Conservation (phyloP, 2,797 vertebrate genomes). For the Helicolenus hilgendorfi region DNA sequence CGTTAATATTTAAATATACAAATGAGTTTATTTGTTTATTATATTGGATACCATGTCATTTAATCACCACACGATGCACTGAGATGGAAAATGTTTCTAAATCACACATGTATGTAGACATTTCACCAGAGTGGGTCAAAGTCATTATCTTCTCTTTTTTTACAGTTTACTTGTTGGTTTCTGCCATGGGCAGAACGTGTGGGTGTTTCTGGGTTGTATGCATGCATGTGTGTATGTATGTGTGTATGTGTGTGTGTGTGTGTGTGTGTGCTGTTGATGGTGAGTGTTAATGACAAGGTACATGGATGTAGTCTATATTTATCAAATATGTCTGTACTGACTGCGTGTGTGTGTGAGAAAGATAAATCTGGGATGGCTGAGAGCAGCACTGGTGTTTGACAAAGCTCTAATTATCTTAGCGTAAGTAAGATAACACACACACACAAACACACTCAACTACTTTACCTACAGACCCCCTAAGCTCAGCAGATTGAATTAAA, state of each 20-base stretch:
- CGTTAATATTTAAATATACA: background rate
- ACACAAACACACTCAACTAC: slow-evolving; percentile 17
- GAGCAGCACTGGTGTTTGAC: slow-evolving; percentile 34
- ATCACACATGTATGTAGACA: background rate
- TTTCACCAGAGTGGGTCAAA: slow-evolving; percentile 18
- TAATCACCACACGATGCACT: background rate
- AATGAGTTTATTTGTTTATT: background rate
- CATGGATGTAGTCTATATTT: background rate
- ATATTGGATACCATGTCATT: background rate
- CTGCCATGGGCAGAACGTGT: slow-evolving; percentile 19
- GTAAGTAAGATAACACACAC: slow-evolving; percentile 5
- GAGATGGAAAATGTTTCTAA: background rate
- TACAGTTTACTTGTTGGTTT: background rate
- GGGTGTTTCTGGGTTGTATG: background rate
- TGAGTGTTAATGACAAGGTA: slow-evolving; percentile 35
- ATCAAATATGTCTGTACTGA: background rate
- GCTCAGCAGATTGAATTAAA: slow-evolving; percentile 59
- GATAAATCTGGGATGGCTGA: slow-evolving; percentile 17
- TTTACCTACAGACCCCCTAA: slow-evolving; percentile 28
- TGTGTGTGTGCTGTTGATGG: background rate
- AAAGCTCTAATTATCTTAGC: slow-evolving; percentile 47
- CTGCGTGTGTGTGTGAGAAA: background rate
- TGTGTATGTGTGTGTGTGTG: background rate
- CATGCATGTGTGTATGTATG: background rate
- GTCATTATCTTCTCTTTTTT: slow-evolving; percentile 4